phyloP scores from a whole-genome alignment of 2,888 invertebrate genomes.

The Nebria salina region DNA sequence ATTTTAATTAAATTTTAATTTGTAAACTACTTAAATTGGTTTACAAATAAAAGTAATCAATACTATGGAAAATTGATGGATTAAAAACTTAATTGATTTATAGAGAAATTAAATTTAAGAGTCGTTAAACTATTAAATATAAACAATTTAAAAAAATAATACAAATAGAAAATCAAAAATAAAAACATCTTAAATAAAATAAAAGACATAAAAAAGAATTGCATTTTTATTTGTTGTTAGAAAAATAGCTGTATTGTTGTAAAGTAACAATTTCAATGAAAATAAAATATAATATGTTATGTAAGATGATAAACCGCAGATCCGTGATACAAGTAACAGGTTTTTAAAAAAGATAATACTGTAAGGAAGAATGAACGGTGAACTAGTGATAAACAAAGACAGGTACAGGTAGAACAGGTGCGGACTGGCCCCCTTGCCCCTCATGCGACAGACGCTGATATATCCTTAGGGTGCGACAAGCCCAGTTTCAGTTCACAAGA shows the following conservation, averaged over 20 bases:
- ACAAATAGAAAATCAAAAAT: no score
- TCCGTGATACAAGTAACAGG: conserved; percentile 23
- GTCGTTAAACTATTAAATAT: no score
- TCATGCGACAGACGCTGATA: neutral
- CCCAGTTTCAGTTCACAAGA: conserved; percentile 13
- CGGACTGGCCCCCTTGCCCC: neutral
- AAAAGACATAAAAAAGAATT: no score
- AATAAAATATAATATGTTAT: conserved; percentile 15
- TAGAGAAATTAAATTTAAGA: no score
- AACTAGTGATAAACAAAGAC: conserved; percentile 22
- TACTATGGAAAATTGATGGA: no score
- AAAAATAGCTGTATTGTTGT: neutral
- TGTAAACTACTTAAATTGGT: no score
- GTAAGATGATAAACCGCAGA: conserved; percentile 29
- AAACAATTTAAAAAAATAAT: no score
- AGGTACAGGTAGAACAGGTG: conserved; percentile 33
- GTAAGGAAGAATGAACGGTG: conserved; percentile 3
- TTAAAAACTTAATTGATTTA: no score
- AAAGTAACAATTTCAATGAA: neutral
- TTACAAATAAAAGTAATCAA: no score
- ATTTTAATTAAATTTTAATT: no score
- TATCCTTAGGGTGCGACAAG: neutral
- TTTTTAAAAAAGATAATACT: conserved; percentile 11
- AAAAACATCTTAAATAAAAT: no score
- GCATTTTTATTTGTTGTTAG: neutral